Base-by-base conservation (phyloP, 1,140 invertebrate species). In the Teleopsis dalmanni region DNA sequence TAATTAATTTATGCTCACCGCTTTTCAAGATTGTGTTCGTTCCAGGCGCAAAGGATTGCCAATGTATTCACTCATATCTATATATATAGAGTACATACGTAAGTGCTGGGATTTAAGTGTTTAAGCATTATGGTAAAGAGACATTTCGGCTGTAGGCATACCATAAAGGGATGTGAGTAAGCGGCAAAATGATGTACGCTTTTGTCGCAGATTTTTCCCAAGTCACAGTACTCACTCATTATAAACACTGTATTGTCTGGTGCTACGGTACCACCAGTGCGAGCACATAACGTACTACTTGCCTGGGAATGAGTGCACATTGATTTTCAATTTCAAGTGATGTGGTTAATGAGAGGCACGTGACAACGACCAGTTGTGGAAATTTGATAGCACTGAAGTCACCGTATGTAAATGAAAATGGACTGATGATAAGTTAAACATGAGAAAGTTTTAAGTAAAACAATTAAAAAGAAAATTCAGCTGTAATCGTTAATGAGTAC, bases 341-440 rank as follows among this genome's bases (percentile, higher is more conserved):
- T 63, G 62, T 60, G 60, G 66, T 61, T 65, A 65, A 65, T 65
- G 62, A 65, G 63, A 52, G 57, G 50, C 62, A 65, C 62, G 62
- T 65, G 62, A 56, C 50, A 53, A 23, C n/a, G n/a, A 26, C 22
- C 22, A 35, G 14, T 26, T 26, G 29, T 26, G 19, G 40, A 27
- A 42, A 42, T 42, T 42, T 42, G 40, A 42, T 42, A 42, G n/a
- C n/a, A n/a, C n/a, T n/a, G n/a, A n/a, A n/a, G n/a, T n/a, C n/a
- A n/a, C n/a, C n/a, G n/a, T n/a, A n/a, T n/a, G n/a, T n/a, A n/a
- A n/a, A n/a, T n/a, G n/a, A n/a, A n/a, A n/a, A n/a, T n/a, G n/a
- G n/a, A n/a, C n/a, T n/a, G n/a, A n/a, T n/a, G n/a, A n/a, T n/a
- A n/a, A n/a, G n/a, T n/a, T n/a, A n/a, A n/a, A n/a, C n/a, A n/a